Percentiles rank a stretch among this genome's conserved stretches.
These are phyloP conservation scores for Sarcophaga bullata DNA, from an alignment of 1,140 invertebrate genomes.

Conservation along the genomic window DNA sequence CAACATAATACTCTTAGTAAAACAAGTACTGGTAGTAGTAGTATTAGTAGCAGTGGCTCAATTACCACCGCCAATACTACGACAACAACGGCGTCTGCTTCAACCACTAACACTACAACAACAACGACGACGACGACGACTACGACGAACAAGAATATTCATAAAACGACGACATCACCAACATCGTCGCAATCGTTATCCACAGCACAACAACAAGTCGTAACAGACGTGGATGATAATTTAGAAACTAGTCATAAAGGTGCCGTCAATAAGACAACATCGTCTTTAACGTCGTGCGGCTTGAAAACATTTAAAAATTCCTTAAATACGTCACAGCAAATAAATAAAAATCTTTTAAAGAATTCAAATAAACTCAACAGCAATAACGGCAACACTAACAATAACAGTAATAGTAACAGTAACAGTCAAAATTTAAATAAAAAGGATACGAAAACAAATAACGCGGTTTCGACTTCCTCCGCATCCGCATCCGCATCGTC, in stretches of 20 bases:
- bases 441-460: constrained; percentile 9
- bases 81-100: constrained; percentile 27
- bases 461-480: neutral
- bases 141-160: constrained; percentile 23
- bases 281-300: constrained; percentile 52
- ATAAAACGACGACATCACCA: neutral
- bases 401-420: neutral
- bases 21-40: neutral
- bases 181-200: constrained; percentile 43
- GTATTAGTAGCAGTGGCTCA: neutral
- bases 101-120: neutral
- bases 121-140: constrained; percentile 23
- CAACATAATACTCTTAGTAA: neutral
- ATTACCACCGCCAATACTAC: neutral
- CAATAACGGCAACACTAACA: neutral
- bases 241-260: constrained; percentile 62
- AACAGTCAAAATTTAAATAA: neutral
- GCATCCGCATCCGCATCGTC: neutral
- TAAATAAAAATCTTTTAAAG: neutral
- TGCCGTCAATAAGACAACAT: constrained; percentile 65
- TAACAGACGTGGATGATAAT: constrained; percentile 38
- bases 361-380: constrained; percentile 22
- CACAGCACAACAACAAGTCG: constrained; percentile 45
- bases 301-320: constrained; percentile 24
- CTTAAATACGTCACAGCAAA: neutral